Conservation (phyloP, 2,888 invertebrate species). For the Sminthurinus aureus region DNA sequence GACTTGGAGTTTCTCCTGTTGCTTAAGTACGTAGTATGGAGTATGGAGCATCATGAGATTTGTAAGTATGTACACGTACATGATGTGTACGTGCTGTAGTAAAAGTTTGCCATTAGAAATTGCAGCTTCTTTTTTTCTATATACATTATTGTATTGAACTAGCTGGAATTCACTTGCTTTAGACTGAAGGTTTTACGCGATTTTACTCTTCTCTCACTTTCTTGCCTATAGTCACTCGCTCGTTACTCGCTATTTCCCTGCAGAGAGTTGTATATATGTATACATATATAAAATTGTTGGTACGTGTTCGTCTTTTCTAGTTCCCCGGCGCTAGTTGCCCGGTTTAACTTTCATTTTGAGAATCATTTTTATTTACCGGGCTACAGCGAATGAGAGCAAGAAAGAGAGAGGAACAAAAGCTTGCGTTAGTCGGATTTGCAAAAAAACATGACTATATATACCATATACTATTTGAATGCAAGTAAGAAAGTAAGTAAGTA, state of each 20-base stretch:
- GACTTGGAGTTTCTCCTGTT: no score
- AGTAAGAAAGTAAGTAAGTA: no score
- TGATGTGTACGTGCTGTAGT: no score
- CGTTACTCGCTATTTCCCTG: neutral
- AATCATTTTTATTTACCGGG: conserved; percentile 28
- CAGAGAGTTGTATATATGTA: neutral
- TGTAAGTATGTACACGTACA: no score
- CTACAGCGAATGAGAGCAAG: conserved; percentile 15
- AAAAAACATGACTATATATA: no score
- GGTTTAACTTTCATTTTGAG: conserved; percentile 25
- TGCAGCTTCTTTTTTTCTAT: conserved; percentile 6
- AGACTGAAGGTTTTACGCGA: neutral
- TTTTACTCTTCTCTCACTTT: neutral
- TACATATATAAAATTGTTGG: no score
- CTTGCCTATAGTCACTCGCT: neutral
- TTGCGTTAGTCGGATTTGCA: no score
- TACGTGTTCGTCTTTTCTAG: neutral
- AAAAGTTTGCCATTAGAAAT: neutral
- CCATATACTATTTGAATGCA: no score
- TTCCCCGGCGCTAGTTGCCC: conserved; percentile 30
- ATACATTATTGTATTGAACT: no score
- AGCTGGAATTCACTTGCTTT: conserved; percentile 7
- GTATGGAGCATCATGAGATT: no score
- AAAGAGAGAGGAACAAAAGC: neutral
- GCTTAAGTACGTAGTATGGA: no score